phyloP scores from a whole-genome alignment of 2,888 invertebrate genomes.

The Calephelis perditalis region DNA sequence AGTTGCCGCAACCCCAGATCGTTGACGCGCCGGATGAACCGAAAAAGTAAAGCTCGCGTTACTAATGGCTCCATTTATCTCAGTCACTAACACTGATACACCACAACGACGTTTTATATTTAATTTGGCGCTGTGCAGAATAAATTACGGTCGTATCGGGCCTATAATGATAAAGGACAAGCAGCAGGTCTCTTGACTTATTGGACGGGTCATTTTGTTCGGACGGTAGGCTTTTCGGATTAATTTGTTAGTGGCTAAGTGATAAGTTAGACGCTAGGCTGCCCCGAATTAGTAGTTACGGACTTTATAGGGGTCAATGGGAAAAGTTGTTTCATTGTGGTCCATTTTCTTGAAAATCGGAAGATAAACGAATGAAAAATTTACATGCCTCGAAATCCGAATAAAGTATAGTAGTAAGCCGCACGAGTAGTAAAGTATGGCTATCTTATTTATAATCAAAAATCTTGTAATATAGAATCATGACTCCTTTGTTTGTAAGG shows the following conservation, averaged over 20 bases:
- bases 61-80: slow-evolving; percentile 78
- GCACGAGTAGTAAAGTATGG: too few relatives aligned
- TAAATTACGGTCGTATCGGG: slow-evolving; percentile 73
- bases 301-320: slow-evolving; percentile 43
- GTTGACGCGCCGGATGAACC: slow-evolving; percentile 73
- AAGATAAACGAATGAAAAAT: neutral
- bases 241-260: slow-evolving; percentile 69
- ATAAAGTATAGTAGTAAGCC: too few relatives aligned
- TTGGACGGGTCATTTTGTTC: slow-evolving; percentile 61
- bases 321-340: slow-evolving; percentile 30
- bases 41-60: slow-evolving; percentile 76
- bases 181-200: slow-evolving; percentile 57
- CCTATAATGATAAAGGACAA: slow-evolving; percentile 64
- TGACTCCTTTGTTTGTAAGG: too few relatives aligned
- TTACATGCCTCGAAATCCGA: neutral
- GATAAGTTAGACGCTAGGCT: slow-evolving; percentile 58
- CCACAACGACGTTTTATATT: slow-evolving; percentile 77
- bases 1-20: slow-evolving; percentile 63
- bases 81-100: slow-evolving; percentile 78
- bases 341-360: slow-evolving; percentile 25
- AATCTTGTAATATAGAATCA: too few relatives aligned
- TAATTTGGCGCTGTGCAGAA: slow-evolving; percentile 73
- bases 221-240: slow-evolving; percentile 63
- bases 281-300: slow-evolving; percentile 47
- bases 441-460: too few relatives aligned